These are phyloP conservation scores for Ramphastos sulfuratus DNA, from an alignment of 2,113 vertebrate species.

Conservation along the genomic window DNA sequence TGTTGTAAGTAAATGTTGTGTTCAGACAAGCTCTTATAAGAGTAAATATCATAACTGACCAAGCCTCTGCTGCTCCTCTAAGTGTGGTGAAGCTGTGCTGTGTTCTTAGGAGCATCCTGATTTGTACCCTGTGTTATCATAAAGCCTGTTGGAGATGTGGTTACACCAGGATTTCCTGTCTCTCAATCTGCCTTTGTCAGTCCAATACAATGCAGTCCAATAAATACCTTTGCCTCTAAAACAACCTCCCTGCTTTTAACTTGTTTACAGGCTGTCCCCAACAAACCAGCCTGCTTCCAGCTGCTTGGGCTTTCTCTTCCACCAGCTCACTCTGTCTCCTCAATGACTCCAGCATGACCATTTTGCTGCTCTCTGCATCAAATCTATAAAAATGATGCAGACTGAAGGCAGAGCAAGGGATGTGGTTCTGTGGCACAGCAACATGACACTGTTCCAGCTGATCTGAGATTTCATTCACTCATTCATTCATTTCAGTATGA, in stretches of 20 bases:
- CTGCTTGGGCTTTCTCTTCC: not conserved
- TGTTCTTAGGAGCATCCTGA: not conserved
- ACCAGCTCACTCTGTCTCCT: not conserved
- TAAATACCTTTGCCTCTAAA: not conserved
- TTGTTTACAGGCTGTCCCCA: not conserved
- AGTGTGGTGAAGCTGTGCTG: not conserved
- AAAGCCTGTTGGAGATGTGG: not conserved
- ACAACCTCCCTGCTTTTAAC: not conserved
- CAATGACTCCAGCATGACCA: not conserved
- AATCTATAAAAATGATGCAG: not conserved
- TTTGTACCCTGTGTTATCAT: not conserved
- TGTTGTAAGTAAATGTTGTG: not conserved
- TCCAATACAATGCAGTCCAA: not conserved
- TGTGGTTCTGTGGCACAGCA: not conserved
- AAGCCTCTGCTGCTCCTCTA: not conserved
- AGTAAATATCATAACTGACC: not conserved
- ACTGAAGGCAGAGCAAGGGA: not conserved
- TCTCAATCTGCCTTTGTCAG: not conserved
- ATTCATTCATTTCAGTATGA: not conserved
- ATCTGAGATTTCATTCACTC: not conserved
- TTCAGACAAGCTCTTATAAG: not conserved
- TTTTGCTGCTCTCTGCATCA: not conserved
- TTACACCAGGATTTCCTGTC: not conserved
- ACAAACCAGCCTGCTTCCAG: not conserved
- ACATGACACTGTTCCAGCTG: not conserved